Evolutionary conservation across 2,797 vertebrate genomes (phyloP).

Genomic region (Gymnothorax javanicus): DNA sequence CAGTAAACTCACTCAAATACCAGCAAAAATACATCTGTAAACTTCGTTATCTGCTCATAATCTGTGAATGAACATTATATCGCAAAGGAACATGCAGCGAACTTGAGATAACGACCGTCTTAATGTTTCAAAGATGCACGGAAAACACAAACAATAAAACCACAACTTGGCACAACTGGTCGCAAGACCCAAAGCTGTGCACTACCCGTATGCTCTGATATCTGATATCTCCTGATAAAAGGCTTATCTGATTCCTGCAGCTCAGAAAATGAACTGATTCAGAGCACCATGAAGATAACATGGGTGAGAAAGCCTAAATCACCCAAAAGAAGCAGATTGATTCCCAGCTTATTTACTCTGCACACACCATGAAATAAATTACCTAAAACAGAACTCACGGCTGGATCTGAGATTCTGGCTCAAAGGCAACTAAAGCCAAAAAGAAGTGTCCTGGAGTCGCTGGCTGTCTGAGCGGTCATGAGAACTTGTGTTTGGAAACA

Average conservation of each 20-base stretch:
- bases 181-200: background rate
- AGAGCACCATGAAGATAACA: background rate
- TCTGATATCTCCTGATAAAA: background rate
- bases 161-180: background rate
- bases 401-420: too few species aligned
- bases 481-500: background rate
- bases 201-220: background rate
- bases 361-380: background rate
- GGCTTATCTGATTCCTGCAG: background rate
- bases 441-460: too few species aligned
- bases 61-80: background rate
- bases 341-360: background rate
- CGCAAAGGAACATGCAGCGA: background rate
- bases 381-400: background rate
- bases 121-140: background rate
- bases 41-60: background rate
- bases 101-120: background rate
- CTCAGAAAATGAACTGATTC: background rate
- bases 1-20: background rate
- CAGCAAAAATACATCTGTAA: background rate
- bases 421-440: too few species aligned
- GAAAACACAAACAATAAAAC: background rate
- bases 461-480: too few species aligned
- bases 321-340: background rate
- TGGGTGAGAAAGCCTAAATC: background rate